Base-by-base conservation (phyloP, 2,113 vertebrate genomes). In the Malaclemys terrapin region DNA sequence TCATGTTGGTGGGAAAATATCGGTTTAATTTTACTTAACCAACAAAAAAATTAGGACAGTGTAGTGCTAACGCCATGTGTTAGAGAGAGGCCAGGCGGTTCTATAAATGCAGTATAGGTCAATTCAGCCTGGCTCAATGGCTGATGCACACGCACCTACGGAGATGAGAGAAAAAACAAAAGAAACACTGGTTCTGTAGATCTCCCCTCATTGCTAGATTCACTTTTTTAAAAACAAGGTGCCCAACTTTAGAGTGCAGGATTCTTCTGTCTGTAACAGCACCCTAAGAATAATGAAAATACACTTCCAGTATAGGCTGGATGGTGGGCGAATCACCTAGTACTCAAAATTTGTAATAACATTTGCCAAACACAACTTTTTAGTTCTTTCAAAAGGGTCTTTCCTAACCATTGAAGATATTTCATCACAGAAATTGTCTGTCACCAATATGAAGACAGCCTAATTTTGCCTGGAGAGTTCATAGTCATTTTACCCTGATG, bases 11-110 rank as follows among this genome's bases (percentile, higher is more conserved):
- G 95, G 75, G 95, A 95, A 96, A 96, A 94, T 27, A 89, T 93
- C 96, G 94, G 94, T 94, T 93, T 91, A 96, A 93, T 92, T 96
- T 97, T 97, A 96, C 94, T 96, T 95, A 95, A 91, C 92, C 83
- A 22, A 95, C 5, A 72, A 95, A 93, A 94, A 88, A 65, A 90
- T 65, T 87, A 65, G 89, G 83, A 93, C 93, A 96, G 93, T 95
- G 35, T 82, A 88, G 93, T 84, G 3, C 31, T 94, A 88, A 95
- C 62, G 79, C 93, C 94, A 88, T 0, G 0, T 35, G 52, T 57
- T 38, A 87, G 83, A 31, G 54, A 85, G 65, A 80, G 54, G 72
- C 82, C 84, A 5, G 6, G 38, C 76, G 69, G 76, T 91, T 87
- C 76, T 69, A 87, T 14, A 27, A 29, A 3, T 87, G 78, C 52